Percentiles rank a stretch among this genome's conserved stretches.
Evolutionary conservation across 2,888 invertebrate genomes (phyloP).

Genomic region (Merodon equestris): DNA sequence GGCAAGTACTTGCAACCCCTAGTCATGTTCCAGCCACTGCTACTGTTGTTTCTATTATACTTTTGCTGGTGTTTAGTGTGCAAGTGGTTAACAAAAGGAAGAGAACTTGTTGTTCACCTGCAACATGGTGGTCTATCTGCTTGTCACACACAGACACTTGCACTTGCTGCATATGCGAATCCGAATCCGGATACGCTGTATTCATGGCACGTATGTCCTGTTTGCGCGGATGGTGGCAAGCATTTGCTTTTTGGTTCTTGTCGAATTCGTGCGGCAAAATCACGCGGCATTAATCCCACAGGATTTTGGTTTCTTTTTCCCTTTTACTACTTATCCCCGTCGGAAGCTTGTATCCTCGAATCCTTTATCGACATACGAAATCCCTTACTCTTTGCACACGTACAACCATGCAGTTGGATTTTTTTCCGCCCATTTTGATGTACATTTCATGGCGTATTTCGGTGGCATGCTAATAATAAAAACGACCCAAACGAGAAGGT

Average conservation of each 20-base stretch:
- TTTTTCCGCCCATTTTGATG: conserved; percentile 61
- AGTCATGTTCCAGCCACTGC: neutral
- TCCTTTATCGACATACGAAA: conserved; percentile 38
- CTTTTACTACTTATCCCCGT: conserved; percentile 31
- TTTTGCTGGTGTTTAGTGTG: neutral
- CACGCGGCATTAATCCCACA: conserved; percentile 41
- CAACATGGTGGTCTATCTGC: conserved; percentile 26
- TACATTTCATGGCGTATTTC: conserved; percentile 49
- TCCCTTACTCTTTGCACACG: conserved; percentile 7
- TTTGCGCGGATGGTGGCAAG: conserved; percentile 3
- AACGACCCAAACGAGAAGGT: conserved; percentile 3
- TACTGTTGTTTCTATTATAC: no score
- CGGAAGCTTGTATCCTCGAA: neutral
- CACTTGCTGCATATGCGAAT: no score
- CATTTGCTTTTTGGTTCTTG: conserved; percentile 19
- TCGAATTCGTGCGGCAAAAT: conserved; percentile 37
- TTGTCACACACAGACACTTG: neutral
- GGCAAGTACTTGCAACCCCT: conserved; percentile 43
- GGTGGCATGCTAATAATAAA: conserved; percentile 38
- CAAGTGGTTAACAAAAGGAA: conserved; percentile 27
- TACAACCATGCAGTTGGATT: neutral
- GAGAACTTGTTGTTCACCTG: conserved; percentile 58
- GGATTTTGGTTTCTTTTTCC: conserved; percentile 32
- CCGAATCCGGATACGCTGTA: neutral
- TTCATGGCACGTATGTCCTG: conserved; percentile 41